Evolutionary conservation across 2,888 invertebrate species (phyloP), one percentile per base, ranked within the genome.

Genomic region (Patella pellucida): DNA sequence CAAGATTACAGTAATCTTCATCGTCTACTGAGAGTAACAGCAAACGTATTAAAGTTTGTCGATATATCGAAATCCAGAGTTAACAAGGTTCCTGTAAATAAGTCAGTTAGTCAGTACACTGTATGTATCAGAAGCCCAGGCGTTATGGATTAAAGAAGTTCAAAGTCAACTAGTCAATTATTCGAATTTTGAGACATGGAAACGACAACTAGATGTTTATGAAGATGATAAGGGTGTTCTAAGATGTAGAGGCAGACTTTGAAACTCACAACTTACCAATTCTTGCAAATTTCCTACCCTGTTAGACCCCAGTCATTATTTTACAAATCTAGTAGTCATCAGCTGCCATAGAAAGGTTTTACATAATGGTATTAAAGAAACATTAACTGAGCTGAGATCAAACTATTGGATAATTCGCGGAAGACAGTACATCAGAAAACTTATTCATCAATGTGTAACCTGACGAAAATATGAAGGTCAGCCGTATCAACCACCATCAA

Each of bases 331-430:
- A 16, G 50, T 69, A 11, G 50, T 31, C 16, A 41, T 31, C 15
- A 31, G n/a, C 69, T 71, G 52, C 50, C 31, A 31, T 27, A 16
- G 54, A 9, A 62, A 62, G 62, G 62, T 54, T 54, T 54, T 15
- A 16, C 16, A 54, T 16, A 54, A 54, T n/a, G 52, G 52, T 16
- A 41, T 71, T 23, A 71, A 52, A 16, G 4, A 15, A 51, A 73
- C 73, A 5, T 31, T 68, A n/a, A 16, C 62, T 14, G 16, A 68
- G 19, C 12, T 73, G n/a, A 27, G 73, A 14, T 16, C 19, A 14
- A 62, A 41, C 12, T 73, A 31, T 62, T 73, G 68, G 73, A 12
- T 73, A 9, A 62, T 62, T 15, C 56, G 54, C 16, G 19, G 52
- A 31, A 4, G 73, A 9, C 23, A 52, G 19, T 16, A 16, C 16